Evolutionary conservation across 2,888 invertebrate species (phyloP), one percentile per base, ranked within the genome.

Genomic region (Ganaspis brasiliensis): DNA sequence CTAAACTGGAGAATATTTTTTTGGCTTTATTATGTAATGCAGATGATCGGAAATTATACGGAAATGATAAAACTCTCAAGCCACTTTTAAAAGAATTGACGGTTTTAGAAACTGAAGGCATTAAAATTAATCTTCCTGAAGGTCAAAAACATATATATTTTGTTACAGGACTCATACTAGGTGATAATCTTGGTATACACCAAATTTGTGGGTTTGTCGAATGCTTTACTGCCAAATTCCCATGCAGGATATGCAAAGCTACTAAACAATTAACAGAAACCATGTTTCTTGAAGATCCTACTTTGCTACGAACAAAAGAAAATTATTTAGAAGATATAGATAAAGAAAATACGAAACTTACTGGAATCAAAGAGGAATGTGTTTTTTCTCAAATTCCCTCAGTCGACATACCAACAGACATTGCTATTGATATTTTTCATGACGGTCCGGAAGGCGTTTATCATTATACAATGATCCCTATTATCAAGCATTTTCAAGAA

Each of bases 111-210:
- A 75, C 67, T 56, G 55, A 75, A 19, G 85, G 83, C 10, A 74
- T 85, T 63, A 37, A 6, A 12, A 61, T 85, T 24, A 76, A 74
- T 16, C 70, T 74, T 73, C 67, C 71, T 3, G 74, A 75, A 74
- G 55, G 78, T n/a, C n/a, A 49, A 49, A 49, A 49, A 49, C n/a
- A 6, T 14, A 2, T 49, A n/a, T 49, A 49, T 16, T 49, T 49
- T 49, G 5, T n/a, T n/a, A 49, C 73, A n/a, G 74, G 57, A 57
- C 73, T 73, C 63, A 67, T 83, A 67, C 55, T 84, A 26, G 84
- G 83, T 1, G 85, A 86, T 73, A 84, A 84, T 78, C 78, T 84
- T 19, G 85, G 84, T 24, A 26, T 85, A 21, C 83, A 84, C 67
- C 74, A 77, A 1, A 75, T 87, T 37, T 56, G 84, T 12, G 86